Conservation (phyloP, 2,113 vertebrate genomes). For the Pangasianodon hypophthalmus region DNA sequence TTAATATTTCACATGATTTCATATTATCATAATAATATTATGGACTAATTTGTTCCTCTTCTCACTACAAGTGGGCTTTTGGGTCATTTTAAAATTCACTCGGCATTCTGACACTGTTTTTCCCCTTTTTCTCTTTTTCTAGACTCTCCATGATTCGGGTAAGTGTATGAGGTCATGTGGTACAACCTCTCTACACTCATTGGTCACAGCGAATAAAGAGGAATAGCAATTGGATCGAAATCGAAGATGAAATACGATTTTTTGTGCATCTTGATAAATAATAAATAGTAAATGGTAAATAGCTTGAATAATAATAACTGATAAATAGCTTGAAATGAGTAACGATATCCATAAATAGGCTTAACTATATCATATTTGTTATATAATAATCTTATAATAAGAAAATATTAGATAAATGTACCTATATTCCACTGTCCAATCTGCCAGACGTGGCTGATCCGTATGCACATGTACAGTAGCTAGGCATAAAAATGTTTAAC, state of each 20-base stretch:
- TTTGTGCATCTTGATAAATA: background rate
- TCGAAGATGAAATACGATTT: background rate
- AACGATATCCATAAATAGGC: conserved; percentile 5
- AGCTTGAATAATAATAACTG: background rate
- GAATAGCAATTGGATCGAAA: background rate
- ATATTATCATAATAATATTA: background rate
- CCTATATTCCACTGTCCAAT: background rate
- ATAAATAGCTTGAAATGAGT: background rate
- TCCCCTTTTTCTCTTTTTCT: background rate
- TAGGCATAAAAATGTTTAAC: conserved; percentile 71
- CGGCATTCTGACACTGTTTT: background rate
- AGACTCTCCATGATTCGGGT: background rate
- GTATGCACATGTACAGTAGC: conserved; percentile 51
- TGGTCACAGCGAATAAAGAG: background rate
- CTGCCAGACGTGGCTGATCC: conserved; percentile 60
- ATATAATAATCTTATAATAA: background rate
- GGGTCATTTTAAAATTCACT: too few relatives aligned
- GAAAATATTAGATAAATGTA: conserved; percentile 2
- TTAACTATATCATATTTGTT: background rate
- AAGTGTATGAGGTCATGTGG: background rate
- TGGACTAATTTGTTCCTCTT: background rate
- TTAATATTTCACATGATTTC: background rate
- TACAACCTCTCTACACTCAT: background rate
- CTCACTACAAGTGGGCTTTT: too few relatives aligned
- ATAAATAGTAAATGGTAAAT: background rate